Conservation (phyloP, 1,140 invertebrate genomes). For the Cotesia vestalis region DNA sequence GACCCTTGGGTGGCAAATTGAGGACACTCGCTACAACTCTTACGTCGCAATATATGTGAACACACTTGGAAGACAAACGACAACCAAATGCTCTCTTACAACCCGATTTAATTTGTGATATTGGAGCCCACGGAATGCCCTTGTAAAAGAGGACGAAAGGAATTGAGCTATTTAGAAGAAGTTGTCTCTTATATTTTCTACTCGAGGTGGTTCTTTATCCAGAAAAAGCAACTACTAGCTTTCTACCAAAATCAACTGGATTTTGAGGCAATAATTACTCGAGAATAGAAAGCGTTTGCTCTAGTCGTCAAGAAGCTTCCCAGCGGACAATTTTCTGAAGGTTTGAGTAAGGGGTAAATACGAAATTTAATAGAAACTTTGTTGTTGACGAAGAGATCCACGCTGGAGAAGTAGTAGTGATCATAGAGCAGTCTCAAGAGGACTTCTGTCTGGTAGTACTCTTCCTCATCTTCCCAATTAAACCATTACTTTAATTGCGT, state of each 20-base stretch:
- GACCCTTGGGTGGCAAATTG: constrained; percentile 63
- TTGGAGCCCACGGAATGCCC: background rate
- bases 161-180: too few relatives aligned
- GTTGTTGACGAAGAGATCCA: constrained; percentile 51
- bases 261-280: constrained; percentile 15
- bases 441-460: constrained; percentile 22
- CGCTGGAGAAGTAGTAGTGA: constrained; percentile 32
- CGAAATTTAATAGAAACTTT: constrained; percentile 58
- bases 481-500: constrained; percentile 57
- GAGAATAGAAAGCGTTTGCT: constrained; percentile 16
- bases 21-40: constrained; percentile 49
- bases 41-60: constrained; percentile 48
- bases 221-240: background rate
- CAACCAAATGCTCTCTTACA: background rate
- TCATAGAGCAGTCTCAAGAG: constrained; percentile 2
- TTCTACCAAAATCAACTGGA: background rate
- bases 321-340: constrained; percentile 48
- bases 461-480: constrained; percentile 50
- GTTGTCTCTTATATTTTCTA: too few relatives aligned
- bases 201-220: too few relatives aligned
- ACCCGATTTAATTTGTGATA: constrained; percentile 14
- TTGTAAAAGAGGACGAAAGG: too few relatives aligned
- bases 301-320: background rate
- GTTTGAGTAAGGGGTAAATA: constrained; percentile 50
- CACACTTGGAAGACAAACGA: constrained; percentile 58